Percentiles rank a stretch among this genome's conserved stretches.
Evolutionary conservation across 2,797 vertebrate genomes (phyloP).

Genomic region (Rhodeus uyekii): DNA sequence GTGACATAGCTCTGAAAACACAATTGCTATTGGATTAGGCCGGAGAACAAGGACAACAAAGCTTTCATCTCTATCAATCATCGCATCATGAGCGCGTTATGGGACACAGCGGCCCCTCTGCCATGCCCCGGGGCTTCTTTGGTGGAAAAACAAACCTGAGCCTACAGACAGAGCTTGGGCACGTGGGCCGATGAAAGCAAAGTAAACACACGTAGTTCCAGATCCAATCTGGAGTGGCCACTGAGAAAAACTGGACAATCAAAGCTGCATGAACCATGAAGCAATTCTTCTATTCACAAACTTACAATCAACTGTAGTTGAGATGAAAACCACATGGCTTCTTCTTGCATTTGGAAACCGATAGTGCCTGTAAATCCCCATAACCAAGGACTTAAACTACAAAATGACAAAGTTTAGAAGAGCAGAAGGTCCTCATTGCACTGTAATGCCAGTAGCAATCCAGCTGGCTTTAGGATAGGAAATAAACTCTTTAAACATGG

Average conservation of each 20-base stretch:
- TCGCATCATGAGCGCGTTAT: conserved; percentile 5
- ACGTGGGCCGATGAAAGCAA: conserved; percentile 49
- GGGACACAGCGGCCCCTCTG: conserved; percentile 28
- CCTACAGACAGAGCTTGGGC: conserved; percentile 39
- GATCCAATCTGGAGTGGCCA: conserved; percentile 5
- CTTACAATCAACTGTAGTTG: neutral
- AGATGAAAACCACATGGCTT: conserved; percentile 19
- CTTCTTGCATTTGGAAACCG: neutral
- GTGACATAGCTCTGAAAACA: conserved; percentile 45
- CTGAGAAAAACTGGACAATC: neutral
- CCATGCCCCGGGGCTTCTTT: conserved; percentile 5
- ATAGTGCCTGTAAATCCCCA: neutral
- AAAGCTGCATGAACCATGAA: neutral
- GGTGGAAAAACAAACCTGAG: conserved; percentile 49
- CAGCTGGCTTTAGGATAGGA: conserved; percentile 24
- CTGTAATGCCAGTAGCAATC: conserved; percentile 8
- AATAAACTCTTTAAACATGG: conserved; percentile 10
- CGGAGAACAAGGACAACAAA: conserved; percentile 41
- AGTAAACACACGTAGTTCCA: conserved; percentile 41
- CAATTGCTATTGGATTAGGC: conserved; percentile 47
- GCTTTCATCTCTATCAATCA: conserved; percentile 34
- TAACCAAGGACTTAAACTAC: neutral
- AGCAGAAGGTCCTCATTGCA: neutral
- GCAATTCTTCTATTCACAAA: neutral
- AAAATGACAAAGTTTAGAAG: neutral